Evolutionary conservation across 2,797 vertebrate genomes (phyloP).

Genomic region (Alauda arvensis): DNA sequence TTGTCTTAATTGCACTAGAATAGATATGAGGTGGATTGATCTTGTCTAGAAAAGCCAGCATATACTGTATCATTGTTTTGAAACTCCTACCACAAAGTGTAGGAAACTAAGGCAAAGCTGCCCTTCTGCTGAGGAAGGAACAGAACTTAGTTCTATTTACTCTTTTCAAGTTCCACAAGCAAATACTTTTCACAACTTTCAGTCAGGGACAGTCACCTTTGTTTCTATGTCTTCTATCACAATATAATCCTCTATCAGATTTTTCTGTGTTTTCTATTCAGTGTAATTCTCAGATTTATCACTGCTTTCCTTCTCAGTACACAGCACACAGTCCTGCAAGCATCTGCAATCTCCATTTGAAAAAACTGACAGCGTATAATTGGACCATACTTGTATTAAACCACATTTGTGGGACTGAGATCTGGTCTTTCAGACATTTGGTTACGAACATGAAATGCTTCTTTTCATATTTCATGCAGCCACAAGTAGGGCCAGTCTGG

Average conservation of each 20-base stretch:
- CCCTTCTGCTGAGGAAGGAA: neutral
- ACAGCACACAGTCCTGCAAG: neutral
- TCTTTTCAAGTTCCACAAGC: neutral
- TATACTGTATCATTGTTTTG: neutral
- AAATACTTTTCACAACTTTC: neutral
- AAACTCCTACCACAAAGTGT: neutral
- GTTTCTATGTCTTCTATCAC: neutral
- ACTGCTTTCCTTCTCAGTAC: neutral
- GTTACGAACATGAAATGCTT: rapidly evolving
- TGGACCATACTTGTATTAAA: neutral
- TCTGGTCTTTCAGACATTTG: neutral
- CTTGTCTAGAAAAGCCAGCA: neutral
- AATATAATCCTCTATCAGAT: neutral
- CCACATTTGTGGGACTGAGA: neutral
- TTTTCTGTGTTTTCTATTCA: neutral
- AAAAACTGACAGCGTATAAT: rapidly evolving
- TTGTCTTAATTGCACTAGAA: neutral
- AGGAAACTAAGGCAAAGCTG: neutral
- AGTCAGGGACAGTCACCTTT: neutral
- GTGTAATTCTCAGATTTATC: neutral
- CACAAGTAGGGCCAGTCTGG: neutral
- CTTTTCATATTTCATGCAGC: neutral
- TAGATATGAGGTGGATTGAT: neutral
- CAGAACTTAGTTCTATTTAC: neutral
- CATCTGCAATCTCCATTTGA: neutral